phyloP scores from a whole-genome alignment of 1,140 invertebrate genomes.

The Bicyclus anynana region DNA sequence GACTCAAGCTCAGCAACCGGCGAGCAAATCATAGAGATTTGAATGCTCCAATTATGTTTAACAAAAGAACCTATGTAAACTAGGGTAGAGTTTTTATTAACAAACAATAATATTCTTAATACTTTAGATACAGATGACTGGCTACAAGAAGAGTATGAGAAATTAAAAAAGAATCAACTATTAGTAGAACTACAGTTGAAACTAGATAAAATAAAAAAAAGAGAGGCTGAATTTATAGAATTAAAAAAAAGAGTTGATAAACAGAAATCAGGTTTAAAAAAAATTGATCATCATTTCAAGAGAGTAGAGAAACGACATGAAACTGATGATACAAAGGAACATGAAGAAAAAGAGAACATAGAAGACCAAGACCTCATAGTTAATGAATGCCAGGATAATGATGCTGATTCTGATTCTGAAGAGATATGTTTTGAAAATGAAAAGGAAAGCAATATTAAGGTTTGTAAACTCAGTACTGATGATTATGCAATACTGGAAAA shows the following conservation, averaged over 20 bases:
- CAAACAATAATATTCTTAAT: constrained; percentile 12
- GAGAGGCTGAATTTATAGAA: constrained; percentile 77
- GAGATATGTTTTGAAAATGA: constrained; percentile 69
- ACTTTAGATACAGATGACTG: constrained; percentile 79
- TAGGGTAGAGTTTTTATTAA: no score
- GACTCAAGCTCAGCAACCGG: no score
- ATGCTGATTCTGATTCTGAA: constrained; percentile 72
- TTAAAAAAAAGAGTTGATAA: constrained; percentile 64
- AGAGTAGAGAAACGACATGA: constrained; percentile 53
- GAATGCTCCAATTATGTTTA: no score
- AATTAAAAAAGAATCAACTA: constrained; percentile 78
- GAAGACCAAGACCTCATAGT: constrained; percentile 72
- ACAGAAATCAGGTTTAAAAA: constrained; percentile 55
- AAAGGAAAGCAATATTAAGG: constrained; percentile 70
- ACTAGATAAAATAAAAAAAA: constrained; percentile 78
- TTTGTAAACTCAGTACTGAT: constrained; percentile 20
- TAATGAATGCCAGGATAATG: constrained; percentile 47
- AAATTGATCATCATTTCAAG: constrained; percentile 42
- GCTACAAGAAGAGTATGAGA: constrained; percentile 82
- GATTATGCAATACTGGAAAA: no score
- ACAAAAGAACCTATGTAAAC: no score
- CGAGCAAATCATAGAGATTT: no score
- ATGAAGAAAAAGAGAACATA: constrained; percentile 60
- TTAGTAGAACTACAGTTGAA: constrained; percentile 76
- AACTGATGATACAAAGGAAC: constrained; percentile 61